These are phyloP conservation scores for Incurvaria masculella DNA, from an alignment of 2,888 invertebrate species.

Conservation along the genomic window DNA sequence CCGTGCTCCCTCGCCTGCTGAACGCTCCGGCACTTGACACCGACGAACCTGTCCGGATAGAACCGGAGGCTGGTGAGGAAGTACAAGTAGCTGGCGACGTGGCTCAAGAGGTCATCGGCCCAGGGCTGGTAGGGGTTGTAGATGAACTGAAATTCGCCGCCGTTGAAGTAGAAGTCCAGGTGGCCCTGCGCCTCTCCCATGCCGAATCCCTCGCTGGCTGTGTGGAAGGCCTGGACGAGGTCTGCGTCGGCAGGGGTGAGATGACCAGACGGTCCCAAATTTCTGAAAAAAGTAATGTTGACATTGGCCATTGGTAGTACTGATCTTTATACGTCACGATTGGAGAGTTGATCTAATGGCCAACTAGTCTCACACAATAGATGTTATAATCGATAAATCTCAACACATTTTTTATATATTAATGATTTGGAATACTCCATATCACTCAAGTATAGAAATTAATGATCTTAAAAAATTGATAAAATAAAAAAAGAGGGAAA, in stretches of 20 bases:
- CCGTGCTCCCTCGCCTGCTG: slow-evolving; percentile 37
- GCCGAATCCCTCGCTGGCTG: slow-evolving; percentile 44
- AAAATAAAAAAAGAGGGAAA: no score
- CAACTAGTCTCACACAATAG: no score
- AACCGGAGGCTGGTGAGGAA: slow-evolving; percentile 33
- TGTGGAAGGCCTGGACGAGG: slow-evolving; percentile 43
- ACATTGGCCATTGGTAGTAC: no score
- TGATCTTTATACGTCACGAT: no score
- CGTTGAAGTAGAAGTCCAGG: slow-evolving; percentile 43
- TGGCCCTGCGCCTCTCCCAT: slow-evolving; percentile 46
- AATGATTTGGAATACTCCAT: no score
- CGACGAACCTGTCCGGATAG: slow-evolving; percentile 38
- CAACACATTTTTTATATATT: no score
- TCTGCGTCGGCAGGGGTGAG: slow-evolving; percentile 37
- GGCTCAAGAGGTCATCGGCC: slow-evolving; percentile 32
- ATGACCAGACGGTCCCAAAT: slow-evolving; percentile 26
- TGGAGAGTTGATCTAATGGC: no score
- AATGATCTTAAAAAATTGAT: no score
- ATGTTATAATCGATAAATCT: no score
- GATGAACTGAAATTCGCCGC: slow-evolving; percentile 45
- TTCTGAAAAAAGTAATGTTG: slow-evolving; percentile 21
- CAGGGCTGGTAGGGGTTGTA: slow-evolving; percentile 33
- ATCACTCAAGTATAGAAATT: no score
- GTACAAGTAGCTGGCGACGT: slow-evolving; percentile 42
- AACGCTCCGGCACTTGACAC: slow-evolving; percentile 31